Percentiles rank a stretch among this genome's conserved stretches.
Conservation (phyloP, 2,888 invertebrate genomes). For the Sympetrum striolatum region DNA sequence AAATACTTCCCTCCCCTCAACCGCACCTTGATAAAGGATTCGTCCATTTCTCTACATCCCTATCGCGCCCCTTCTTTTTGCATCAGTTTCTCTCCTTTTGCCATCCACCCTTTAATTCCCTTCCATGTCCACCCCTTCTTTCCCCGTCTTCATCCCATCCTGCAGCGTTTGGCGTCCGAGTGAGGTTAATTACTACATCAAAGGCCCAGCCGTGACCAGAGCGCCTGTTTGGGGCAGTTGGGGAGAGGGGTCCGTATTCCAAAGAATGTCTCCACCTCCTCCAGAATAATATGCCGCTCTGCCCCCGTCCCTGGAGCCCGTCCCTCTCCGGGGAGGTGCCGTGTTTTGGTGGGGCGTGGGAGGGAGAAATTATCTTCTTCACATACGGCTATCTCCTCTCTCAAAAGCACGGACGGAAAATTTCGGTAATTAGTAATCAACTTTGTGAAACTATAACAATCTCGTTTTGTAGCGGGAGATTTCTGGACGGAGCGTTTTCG, state of each 20-base stretch:
- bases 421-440: constrained; percentile 2
- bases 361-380: neutral
- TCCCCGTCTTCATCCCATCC: constrained; percentile 10
- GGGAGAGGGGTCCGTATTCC: neutral
- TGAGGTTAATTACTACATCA: constrained; percentile 43
- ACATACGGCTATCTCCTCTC: neutral
- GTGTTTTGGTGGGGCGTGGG: neutral
- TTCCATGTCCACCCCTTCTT: neutral
- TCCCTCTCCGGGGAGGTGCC: neutral
- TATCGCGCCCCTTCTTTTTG: neutral
- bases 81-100: neutral
- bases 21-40: neutral
- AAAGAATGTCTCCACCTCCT: neutral
- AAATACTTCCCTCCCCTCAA: neutral
- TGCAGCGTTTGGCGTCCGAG: constrained; percentile 40
- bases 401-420: neutral
- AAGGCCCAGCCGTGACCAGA: constrained; percentile 29
- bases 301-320: neutral
- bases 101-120: neutral
- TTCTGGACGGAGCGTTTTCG: neutral
- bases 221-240: constrained; percentile 33
- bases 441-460: neutral
- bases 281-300: neutral
- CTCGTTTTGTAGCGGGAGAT: neutral
- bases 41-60: neutral